phyloP scores from a whole-genome alignment of 2,797 vertebrate genomes.

The Buceros bicornis region DNA sequence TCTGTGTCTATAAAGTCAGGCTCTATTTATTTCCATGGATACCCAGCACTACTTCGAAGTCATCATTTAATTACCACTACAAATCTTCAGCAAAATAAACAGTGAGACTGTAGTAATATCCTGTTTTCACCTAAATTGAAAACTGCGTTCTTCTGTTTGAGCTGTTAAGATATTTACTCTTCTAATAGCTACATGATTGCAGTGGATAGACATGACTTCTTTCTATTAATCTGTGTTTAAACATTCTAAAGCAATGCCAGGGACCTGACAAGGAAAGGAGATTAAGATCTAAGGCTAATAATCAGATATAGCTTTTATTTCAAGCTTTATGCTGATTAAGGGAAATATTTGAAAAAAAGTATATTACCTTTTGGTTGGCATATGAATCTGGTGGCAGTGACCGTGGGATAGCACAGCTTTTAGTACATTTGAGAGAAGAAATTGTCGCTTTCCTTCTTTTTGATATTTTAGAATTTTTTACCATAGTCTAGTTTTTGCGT shows the following conservation, averaged over 20 bases:
- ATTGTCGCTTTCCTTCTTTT: neutral
- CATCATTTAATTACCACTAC: conserved; percentile 36
- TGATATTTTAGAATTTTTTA: neutral
- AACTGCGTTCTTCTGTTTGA: neutral
- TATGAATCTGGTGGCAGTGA: neutral
- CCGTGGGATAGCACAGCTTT: neutral
- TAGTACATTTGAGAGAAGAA: neutral
- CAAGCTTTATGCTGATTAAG: neutral
- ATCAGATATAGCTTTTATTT: neutral
- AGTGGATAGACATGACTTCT: neutral
- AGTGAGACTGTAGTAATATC: neutral
- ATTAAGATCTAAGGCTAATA: conserved; percentile 20
- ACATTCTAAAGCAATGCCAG: neutral
- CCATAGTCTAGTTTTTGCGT: neutral
- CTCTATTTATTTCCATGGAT: conserved; percentile 38
- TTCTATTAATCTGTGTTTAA: conserved; percentile 34
- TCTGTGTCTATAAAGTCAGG: neutral
- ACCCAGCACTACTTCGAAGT: neutral
- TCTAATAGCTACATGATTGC: conserved; percentile 1
- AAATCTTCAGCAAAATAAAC: conserved; percentile 45
- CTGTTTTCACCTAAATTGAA: conserved; percentile 5
- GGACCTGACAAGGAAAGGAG: neutral
- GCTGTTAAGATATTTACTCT: conserved; percentile 1
- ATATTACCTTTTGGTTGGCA: neutral
- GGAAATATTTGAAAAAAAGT: neutral